Percentiles rank a stretch among this genome's conserved stretches.
Evolutionary conservation across 2,113 vertebrate species (phyloP).

Genomic region (Callipepla squamata): DNA sequence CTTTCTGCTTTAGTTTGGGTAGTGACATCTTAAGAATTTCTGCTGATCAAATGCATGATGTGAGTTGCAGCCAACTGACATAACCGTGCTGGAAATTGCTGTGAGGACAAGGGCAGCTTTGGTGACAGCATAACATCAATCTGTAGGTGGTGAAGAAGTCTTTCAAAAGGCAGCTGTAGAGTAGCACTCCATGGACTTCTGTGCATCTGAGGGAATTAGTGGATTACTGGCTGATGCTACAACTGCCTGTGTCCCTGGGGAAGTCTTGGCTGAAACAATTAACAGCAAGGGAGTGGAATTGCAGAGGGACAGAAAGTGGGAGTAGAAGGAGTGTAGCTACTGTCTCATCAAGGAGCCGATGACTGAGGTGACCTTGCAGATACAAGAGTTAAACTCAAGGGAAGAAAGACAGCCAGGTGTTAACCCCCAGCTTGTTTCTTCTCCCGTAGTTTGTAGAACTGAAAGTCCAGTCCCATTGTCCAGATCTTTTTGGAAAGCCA

Average conservation of each 20-base stretch:
- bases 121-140: not conserved
- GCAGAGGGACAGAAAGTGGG: not conserved
- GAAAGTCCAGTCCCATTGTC: not conserved
- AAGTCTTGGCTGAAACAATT: slow-evolving; percentile 20
- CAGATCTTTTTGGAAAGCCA: not conserved
- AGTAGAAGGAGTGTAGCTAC: not conserved
- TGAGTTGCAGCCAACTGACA: not conserved
- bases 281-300: not conserved
- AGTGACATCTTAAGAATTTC: not conserved
- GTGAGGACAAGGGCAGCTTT: slow-evolving; percentile 13
- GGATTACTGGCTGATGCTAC: not conserved
- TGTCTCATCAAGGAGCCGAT: not conserved
- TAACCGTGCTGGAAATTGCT: not conserved
- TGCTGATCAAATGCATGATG: not conserved
- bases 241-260: not conserved
- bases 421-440: not conserved
- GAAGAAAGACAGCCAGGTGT: not conserved
- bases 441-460: not conserved
- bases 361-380: not conserved
- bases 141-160: not conserved
- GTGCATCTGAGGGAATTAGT: not conserved
- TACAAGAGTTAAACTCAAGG: not conserved
- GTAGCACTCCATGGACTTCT: not conserved
- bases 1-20: not conserved
- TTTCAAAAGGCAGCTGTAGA: not conserved